phyloP scores from a whole-genome alignment of 2,888 invertebrate genomes.

The Zaprionus bogoriensis region DNA sequence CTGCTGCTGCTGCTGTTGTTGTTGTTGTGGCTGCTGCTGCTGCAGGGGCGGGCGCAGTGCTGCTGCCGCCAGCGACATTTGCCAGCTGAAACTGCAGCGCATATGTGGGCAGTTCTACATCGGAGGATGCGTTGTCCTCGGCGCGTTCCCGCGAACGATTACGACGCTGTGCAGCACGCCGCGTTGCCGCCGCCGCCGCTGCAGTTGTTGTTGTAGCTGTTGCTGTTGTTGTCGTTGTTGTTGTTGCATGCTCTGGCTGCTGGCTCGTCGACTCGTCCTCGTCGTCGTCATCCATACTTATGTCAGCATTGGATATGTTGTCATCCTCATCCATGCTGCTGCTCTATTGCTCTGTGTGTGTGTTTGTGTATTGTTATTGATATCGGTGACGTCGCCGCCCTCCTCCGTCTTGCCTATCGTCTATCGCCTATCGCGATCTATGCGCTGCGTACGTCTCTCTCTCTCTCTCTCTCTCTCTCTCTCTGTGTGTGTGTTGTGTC shows the following conservation, averaged over 20 bases:
- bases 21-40: conserved; percentile 2
- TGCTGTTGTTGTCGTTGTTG: conserved; percentile 1
- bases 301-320: conserved; percentile 73
- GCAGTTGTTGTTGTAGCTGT: conserved; percentile 11
- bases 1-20: neutral
- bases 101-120: conserved; percentile 54
- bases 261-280: conserved; percentile 33
- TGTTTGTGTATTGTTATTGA: conserved; percentile 46
- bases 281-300: conserved; percentile 69
- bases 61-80: conserved; percentile 24
- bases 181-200: neutral
- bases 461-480: no score
- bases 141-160: neutral
- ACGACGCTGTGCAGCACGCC: neutral
- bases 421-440: conserved; percentile 16
- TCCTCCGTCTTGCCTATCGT: conserved; percentile 10
- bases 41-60: neutral
- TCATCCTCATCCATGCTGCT: conserved; percentile 80
- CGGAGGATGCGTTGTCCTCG: conserved; percentile 31
- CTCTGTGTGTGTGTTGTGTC: neutral
- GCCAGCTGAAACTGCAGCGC: conserved; percentile 44
- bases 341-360: conserved; percentile 19
- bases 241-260: neutral
- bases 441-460: conserved; percentile 1
- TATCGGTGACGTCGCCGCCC: conserved; percentile 65